phyloP scores from a whole-genome alignment of 2,113 vertebrate species.

The Halichoerus grypus region DNA sequence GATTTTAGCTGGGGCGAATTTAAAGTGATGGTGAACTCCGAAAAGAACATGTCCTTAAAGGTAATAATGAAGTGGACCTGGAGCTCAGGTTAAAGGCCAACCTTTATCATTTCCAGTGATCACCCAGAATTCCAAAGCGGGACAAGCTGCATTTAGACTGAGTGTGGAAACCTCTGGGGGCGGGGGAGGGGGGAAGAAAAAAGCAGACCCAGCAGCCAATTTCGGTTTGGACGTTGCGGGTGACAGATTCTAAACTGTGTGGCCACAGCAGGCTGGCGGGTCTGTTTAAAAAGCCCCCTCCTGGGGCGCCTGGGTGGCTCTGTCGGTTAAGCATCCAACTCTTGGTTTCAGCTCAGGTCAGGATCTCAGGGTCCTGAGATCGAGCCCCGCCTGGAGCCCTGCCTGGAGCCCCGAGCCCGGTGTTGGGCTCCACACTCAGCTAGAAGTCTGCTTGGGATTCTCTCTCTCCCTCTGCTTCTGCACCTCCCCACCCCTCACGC shows the following conservation, averaged over 20 bases:
- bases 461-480: background rate
- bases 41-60: slow-evolving; percentile 63
- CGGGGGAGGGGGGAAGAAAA: background rate
- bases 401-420: background rate
- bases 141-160: slow-evolving; percentile 51
- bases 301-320: background rate
- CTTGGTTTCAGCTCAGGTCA: background rate
- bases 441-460: background rate
- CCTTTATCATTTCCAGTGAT: slow-evolving; percentile 60
- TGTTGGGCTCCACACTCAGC: background rate
- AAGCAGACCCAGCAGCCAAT: slow-evolving; percentile 53
- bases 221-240: slow-evolving; percentile 60
- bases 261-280: slow-evolving; percentile 30
- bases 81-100: slow-evolving; percentile 60
- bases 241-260: slow-evolving; percentile 57
- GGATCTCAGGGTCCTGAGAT: background rate
- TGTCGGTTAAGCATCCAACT: background rate
- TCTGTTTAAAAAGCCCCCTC: slow-evolving; percentile 59
- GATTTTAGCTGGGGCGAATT: slow-evolving; percentile 30
- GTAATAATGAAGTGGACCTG: slow-evolving; percentile 63
- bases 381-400: background rate
- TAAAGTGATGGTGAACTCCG: slow-evolving; percentile 51
- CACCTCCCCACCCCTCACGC: background rate
- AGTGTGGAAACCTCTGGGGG: slow-evolving; percentile 7
- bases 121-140: slow-evolving; percentile 63